Percentiles rank a stretch among this genome's conserved stretches.
phyloP scores from a whole-genome alignment of 2,797 vertebrate genomes.

The Phoeniculus purpureus region DNA sequence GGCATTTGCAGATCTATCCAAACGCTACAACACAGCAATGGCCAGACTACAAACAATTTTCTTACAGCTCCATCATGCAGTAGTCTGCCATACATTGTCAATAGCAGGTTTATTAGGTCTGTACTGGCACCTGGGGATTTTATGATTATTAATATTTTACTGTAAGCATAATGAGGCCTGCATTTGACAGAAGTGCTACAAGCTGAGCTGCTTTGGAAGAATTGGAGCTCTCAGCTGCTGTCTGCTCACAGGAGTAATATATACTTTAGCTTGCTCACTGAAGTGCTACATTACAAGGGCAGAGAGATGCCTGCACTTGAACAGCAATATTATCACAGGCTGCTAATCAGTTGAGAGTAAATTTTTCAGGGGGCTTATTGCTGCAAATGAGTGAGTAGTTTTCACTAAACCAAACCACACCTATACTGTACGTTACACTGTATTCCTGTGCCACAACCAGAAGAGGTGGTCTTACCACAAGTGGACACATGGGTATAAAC shows the following conservation, averaged over 20 bases:
- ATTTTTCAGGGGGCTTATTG: constrained; percentile 15
- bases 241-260: constrained; percentile 35
- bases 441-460: not conserved
- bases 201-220: constrained; percentile 46
- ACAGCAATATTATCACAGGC: not conserved
- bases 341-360: constrained; percentile 14
- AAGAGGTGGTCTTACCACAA: not conserved
- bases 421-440: not conserved
- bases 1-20: not conserved
- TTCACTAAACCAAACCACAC: constrained; percentile 1
- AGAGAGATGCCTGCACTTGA: constrained; percentile 15
- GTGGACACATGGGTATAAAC: not conserved
- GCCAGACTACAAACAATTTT: not conserved
- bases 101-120: constrained; percentile 38
- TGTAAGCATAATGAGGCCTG: constrained; percentile 22
- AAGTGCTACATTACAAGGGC: constrained; percentile 52
- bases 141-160: constrained; percentile 51
- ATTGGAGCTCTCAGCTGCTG: constrained; percentile 24
- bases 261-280: constrained; percentile 40
- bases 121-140: constrained; percentile 21
- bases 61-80: constrained; percentile 11
- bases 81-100: constrained; percentile 17
- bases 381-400: not conserved
- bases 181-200: constrained; percentile 46
- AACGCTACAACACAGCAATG: not conserved